Evolutionary conservation across 2,113 vertebrate genomes (phyloP), one percentile per base, ranked within the genome.

Genomic region (Heterocephalus glaber): DNA sequence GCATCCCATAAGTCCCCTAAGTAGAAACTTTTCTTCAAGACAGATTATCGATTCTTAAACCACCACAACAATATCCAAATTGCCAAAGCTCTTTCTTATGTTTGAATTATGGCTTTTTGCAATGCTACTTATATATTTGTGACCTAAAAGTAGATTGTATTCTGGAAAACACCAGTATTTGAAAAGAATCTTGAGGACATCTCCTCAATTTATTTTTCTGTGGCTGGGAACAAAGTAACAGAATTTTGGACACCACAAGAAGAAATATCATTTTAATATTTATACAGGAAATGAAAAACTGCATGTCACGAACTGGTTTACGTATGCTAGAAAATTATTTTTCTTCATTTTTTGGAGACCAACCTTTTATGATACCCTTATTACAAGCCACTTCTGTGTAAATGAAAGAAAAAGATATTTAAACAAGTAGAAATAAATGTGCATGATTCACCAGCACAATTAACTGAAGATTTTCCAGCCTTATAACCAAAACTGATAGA

Each of bases 201-300:
- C 35, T 61, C 9, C 17, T 89, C 60, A 66, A 96, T 82, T 94
- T 94, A 65, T 89, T 97, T 96, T 96, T 91, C 47, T 88, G 35
- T 96, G 30, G 13, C 85, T 94, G 38, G 52, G 20, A 96, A 80
- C 81, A 96, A 90, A 81, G 56, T 80, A 96, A 68, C 79, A 97
- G 72, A 93, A 96, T 80, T 94, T 96, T 92, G 77, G 68, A 92
- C 33, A 80, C 44, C 77, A 68, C n/a, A 83, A 70, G 83, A 97
- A 97, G 92, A 97, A 94, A 94, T 96, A 95, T 80, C 35, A 94
- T 93, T 97, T 94, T 95, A 96, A 96, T 96, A 92, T 82, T 96
- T 95, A 35, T 70, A 88, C 44, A 92, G 54, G 49, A 61, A 95
- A 85, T 94, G 81, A 94, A 95, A 96, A 96, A 90, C 65, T 91